Evolutionary conservation across 2,888 invertebrate species (phyloP), one percentile per base, ranked within the genome.

Genomic region (Sepioteuthis lessoniana): DNA sequence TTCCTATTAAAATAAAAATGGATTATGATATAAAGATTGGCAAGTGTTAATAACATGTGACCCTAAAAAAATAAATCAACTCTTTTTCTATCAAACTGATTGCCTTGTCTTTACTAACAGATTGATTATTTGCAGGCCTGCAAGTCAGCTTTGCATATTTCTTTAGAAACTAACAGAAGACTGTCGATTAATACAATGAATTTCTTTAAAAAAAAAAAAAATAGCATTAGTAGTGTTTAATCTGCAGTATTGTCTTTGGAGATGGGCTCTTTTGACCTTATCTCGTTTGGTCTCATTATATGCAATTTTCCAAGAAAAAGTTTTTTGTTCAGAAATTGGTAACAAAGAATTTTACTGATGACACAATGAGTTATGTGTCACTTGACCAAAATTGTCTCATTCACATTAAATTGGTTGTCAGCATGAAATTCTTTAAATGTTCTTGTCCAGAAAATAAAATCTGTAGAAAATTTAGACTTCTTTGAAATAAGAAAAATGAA

Each of bases 31-130:
- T 25, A 76, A 19, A 76, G n/a, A 76, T n/a, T 76, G 76, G n/a
- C 76, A 76, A 76, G 76, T 76, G 76, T 76, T 76, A 76, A 35
- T 76, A 76, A n/a, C 76, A n/a, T 76, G n/a, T 76, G 76, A 76
- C 76, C 76, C 76, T 35, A 19, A 76, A n/a, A 76, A 35, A 76
- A 76, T 76, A n/a, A 76, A 76, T n/a, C 76, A 76, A 76, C n/a
- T n/a, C 76, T n/a, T 16, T 76, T 5, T 31, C 16, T 76, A 16
- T n/a, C 76, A n/a, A 76, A 76, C 16, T n/a, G n/a, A 76, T 76
- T 21, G 25, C 55, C 55, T 55, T 55, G 25, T 55, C 55, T 55
- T 55, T 28, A 55, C 55, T 55, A 55, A 55, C 55, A 55, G 21
- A 55, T 55, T n/a, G n/a, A 76, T 76, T n/a, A 76, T 76, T 76